A percentile compares a stretch with the other conserved stretches of the same genome.
Conservation (phyloP, 2,113 vertebrate species). For the Perca flavescens region DNA sequence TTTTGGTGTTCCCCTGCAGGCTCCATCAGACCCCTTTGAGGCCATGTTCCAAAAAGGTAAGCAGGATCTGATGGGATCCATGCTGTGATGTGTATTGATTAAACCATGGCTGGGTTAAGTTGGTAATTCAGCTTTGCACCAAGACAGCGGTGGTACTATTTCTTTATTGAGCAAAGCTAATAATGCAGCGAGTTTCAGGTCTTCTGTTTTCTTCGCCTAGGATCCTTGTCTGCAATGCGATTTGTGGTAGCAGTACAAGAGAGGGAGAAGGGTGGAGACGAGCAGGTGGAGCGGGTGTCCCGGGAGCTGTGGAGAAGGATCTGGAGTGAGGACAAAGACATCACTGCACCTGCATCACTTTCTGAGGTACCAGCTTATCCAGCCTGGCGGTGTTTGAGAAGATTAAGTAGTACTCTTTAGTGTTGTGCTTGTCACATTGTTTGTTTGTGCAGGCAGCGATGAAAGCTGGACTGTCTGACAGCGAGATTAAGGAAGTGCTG, state of each 20-base stretch:
- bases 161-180: not conserved
- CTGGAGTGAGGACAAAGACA: conserved; percentile 90
- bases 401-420: not conserved
- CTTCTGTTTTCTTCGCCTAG: conserved; percentile 65
- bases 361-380: conserved; percentile 69
- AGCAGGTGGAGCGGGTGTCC: conserved; percentile 84
- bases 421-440: not conserved
- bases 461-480: conserved; percentile 87
- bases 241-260: conserved; percentile 86
- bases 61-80: not conserved
- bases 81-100: not conserved
- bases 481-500: conserved; percentile 79
- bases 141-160: not conserved
- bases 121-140: not conserved
- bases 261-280: conserved; percentile 67
- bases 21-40: conserved; percentile 72
- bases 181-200: not conserved
- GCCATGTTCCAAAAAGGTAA: conserved; percentile 87
- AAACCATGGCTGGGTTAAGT: not conserved
- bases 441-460: conserved; percentile 82
- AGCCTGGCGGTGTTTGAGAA: not conserved
- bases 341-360: conserved; percentile 80
- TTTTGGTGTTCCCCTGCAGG: conserved; percentile 82
- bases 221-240: conserved; percentile 87
- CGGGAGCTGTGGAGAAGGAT: conserved; percentile 89